Evolutionary conservation across 1,140 invertebrate species (phyloP).

Genomic region (Ridgeia piscesae): DNA sequence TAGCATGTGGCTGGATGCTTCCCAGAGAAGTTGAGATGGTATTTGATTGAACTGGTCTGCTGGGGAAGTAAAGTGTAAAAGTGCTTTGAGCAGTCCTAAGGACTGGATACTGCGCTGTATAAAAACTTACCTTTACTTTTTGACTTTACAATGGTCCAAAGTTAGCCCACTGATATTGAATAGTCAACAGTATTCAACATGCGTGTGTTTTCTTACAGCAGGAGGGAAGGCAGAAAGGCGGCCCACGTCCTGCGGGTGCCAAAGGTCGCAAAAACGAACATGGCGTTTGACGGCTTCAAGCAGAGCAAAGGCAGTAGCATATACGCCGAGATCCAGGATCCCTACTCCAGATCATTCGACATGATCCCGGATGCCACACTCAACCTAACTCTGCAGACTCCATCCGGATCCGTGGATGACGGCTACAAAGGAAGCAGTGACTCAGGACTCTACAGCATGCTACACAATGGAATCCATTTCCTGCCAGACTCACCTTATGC

Average conservation of each 20-base stretch:
- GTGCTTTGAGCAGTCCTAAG: too few species aligned
- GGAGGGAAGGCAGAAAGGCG: not conserved
- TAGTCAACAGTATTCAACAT: not conserved
- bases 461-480: not conserved
- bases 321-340: not conserved
- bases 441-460: not conserved
- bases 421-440: not conserved
- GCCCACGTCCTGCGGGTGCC: not conserved
- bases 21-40: too few species aligned
- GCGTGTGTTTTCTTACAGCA: not conserved
- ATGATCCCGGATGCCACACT: not conserved
- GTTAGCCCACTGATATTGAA: too few species aligned
- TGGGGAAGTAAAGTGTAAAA: too few species aligned
- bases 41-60: too few species aligned
- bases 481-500: not conserved
- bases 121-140: too few species aligned
- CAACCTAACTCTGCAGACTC: not conserved
- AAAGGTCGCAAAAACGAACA: not conserved
- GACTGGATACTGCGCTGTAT: too few species aligned
- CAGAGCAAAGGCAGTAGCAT: not conserved
- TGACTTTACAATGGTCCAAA: too few species aligned
- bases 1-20: too few species aligned
- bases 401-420: not conserved
- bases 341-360: not conserved
- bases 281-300: not conserved